Evolutionary conservation across 2,113 vertebrate species (phyloP), one percentile per base, ranked within the genome.

Genomic region (Leucopsar rothschildi): DNA sequence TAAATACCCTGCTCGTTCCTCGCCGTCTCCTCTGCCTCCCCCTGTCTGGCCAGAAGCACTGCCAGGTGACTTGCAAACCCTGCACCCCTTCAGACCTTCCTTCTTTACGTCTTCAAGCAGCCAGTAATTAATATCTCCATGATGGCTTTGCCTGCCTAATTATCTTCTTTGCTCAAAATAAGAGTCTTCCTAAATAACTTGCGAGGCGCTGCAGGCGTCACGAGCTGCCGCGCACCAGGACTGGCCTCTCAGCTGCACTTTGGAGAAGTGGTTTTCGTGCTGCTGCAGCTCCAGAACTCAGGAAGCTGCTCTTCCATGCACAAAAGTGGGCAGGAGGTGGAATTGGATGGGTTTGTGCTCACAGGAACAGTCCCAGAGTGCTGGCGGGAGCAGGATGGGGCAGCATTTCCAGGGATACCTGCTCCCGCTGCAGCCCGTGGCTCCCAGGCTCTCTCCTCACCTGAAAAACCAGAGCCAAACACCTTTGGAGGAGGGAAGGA

Each of bases 101-200:
- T 68, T 71, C 78, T 92, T 60, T 56, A 60, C 0, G 0, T 66
- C 89, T 73, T 88, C 52, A 31, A 96, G 65, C 95, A 95, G 93
- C 61, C 94, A 86, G 95, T 82, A 93, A 94, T 92, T 92, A 95
- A 92, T 91, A 93, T 68, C 89, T 55, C 82, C 81, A 14, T 45
- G 76, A 93, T 0, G 31, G 93, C 73, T 95, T 93, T 73, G 95
- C 94, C 85, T 90, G 88, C 85, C 88, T 95, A 86, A 95, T 95
- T 91, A 95, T 68, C 60, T 64, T 79, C 91, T 95, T 94, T 45
- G 75, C 73, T 86, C 75, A 61, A 79, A 96, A 94, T 93, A 76
- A 97, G 84, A 84, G n/a, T 6, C 86, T 93, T 94, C 86, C 91
- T 91, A 95, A 96, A 95, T 92, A 95, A 95, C 91, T 93, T 25